Evolutionary conservation across 2,888 invertebrate species (phyloP), one percentile per base, ranked within the genome.

Genomic region (Chirona hameri): DNA sequence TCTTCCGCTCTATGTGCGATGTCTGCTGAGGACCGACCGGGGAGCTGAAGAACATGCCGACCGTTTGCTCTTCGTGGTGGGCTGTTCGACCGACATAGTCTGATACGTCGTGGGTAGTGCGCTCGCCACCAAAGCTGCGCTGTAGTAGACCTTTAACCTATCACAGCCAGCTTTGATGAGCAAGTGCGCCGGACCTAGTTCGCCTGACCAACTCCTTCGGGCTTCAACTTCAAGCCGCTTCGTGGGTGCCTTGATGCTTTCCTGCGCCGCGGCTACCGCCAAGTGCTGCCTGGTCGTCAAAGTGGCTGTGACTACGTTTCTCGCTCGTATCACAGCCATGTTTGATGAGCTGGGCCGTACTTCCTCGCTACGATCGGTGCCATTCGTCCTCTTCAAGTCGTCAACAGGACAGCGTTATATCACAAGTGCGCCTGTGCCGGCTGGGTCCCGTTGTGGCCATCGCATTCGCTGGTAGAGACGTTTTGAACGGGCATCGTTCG

Each of bases 121-220:
- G 76, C 46, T 31, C 18, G 76, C 76, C 76, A 24, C 39, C 76
- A 76, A 76, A 15, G 10, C 76, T 76, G 76, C 24, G 76, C 76
- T 76, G 76, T 76, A 39, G 39, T 76, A 76, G 76, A 39, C 3
- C 5, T 46, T 46, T 9, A 5, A 76, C 21, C 76, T 76, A 76
- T 76, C 76, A 76, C 76, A 76, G 76, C 76, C 76, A 76, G 76
- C 76, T 76, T 76, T 76, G 76, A 76, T 76, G 76, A 76, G 76
- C 76, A 76, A 76, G 76, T 24, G 76, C 29, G 72, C 72, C 72
- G 72, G 4, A 14, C 31, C 72, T 18, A 12, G 18, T 1, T 31
- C 72, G 12, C 18, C 60, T 21, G n/a, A 9, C 18, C 60, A 60
- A 60, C 24, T 24, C 9, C 24, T 18, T 52, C 52, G 52, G 12